These are phyloP conservation scores for Hyla sarda DNA, from an alignment of 2,113 vertebrate genomes.

Conservation along the genomic window DNA sequence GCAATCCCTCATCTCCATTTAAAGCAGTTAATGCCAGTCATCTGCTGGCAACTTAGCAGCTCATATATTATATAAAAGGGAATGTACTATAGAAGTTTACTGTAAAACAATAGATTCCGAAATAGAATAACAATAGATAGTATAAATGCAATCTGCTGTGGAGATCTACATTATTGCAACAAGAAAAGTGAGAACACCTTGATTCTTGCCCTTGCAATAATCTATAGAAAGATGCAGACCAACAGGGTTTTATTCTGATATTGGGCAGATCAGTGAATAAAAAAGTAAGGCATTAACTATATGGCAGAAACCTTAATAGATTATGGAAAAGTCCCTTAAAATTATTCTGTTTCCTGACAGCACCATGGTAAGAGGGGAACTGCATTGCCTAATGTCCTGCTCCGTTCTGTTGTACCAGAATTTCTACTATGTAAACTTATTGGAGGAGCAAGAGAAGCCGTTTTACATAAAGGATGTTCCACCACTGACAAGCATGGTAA, in stretches of 20 bases:
- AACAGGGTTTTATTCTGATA: no score
- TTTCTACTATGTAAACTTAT: not conserved
- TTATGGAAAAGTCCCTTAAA: not conserved
- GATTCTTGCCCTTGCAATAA: no score
- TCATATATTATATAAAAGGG: conserved; percentile 10
- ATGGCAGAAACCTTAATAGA: not conserved
- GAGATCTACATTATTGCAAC: not conserved
- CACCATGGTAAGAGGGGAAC: not conserved
- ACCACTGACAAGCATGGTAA: not conserved
- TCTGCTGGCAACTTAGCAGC: not conserved
- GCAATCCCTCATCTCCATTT: conserved; percentile 4
- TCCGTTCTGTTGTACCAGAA: not conserved
- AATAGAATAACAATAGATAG: no score
- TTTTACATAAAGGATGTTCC: not conserved
- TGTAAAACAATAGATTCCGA: not conserved
- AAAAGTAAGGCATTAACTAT: not conserved
- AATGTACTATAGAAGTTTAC: not conserved
- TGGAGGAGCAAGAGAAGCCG: not conserved
- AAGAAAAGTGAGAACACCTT: not conserved
- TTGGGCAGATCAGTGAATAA: not conserved
- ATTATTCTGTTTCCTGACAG: not conserved
- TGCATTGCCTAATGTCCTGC: not conserved
- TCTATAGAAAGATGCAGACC: no score
- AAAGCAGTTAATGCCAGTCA: not conserved
- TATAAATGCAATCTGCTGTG: no score